Evolutionary conservation across 2,113 vertebrate genomes (phyloP).

Genomic region (Nettapus auritus): DNA sequence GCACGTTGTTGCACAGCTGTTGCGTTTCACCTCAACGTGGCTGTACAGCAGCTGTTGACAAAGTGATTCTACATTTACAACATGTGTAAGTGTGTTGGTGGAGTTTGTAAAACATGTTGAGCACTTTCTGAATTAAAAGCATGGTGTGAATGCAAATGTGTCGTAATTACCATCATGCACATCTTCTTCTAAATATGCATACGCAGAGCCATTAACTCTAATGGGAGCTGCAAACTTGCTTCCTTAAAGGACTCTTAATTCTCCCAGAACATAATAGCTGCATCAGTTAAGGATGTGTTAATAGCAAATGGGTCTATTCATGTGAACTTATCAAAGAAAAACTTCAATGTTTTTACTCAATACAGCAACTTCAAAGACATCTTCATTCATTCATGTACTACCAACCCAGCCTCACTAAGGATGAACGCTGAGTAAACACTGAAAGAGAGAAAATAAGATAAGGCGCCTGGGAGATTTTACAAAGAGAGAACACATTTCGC

Average conservation of each 20-base stretch:
- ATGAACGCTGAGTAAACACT: conserved; percentile 23
- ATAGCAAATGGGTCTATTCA: conserved; percentile 37
- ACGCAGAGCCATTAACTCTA: neutral
- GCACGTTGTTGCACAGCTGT: conserved; percentile 5
- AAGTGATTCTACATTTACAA: conserved; percentile 50
- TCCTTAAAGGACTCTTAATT: neutral
- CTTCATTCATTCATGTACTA: neutral
- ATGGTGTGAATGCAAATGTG: neutral
- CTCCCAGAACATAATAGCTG: neutral
- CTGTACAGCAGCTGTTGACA: conserved; percentile 48
- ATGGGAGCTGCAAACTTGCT: neutral
- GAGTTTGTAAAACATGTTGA: neutral
- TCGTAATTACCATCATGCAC: neutral
- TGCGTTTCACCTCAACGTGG: conserved; percentile 37
- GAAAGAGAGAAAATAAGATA: conserved; percentile 41
- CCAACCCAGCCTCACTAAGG: neutral
- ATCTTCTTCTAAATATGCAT: neutral
- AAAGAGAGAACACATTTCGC: conserved; percentile 25
- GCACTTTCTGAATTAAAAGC: neutral
- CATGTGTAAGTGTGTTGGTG: conserved; percentile 16
- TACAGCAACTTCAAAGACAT: neutral
- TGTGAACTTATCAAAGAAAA: conserved; percentile 6
- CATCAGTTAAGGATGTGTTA: neutral
- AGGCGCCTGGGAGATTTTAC: conserved; percentile 5
- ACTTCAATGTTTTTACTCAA: neutral